Evolutionary conservation across 1,140 invertebrate species (phyloP).

Genomic region (Dufourea novaeangliae): DNA sequence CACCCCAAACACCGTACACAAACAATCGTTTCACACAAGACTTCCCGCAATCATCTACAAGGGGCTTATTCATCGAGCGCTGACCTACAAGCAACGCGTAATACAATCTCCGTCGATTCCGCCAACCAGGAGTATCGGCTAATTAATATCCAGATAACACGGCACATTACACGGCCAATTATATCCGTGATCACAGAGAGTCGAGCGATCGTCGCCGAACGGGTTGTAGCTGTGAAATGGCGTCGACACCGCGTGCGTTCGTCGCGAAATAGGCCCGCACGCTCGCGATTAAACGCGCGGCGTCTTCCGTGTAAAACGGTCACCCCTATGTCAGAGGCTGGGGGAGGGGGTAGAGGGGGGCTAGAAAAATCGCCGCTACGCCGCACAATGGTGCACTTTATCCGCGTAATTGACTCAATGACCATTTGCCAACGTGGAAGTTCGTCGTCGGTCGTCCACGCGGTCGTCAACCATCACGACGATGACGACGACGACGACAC

Average conservation of each 20-base stretch:
- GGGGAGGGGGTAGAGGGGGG: no score
- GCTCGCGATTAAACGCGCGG: conserved; percentile 58
- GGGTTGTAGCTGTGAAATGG: neutral
- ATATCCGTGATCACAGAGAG: neutral
- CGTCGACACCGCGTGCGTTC: neutral
- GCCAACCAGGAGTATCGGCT: neutral
- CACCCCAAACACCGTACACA: no score
- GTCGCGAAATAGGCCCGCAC: conserved; percentile 34
- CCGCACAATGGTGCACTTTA: conserved; percentile 79
- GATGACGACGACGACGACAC: conserved; percentile 49
- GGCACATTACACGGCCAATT: neutral
- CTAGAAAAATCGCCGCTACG: conserved; percentile 78
- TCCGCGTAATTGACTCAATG: conserved; percentile 80
- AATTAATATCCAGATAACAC: neutral
- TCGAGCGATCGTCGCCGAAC: neutral
- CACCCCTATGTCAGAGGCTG: conserved; percentile 20
- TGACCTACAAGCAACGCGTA: neutral
- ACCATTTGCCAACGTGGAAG: conserved; percentile 75
- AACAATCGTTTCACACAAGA: no score
- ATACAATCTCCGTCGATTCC: neutral
- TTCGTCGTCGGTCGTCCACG: conserved; percentile 45
- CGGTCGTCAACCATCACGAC: conserved; percentile 50
- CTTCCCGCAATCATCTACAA: no score
- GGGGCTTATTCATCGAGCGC: neutral
- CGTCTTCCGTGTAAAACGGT: conserved; percentile 61